phyloP scores from a whole-genome alignment of 2,113 vertebrate species.

The Cathartes aura region DNA sequence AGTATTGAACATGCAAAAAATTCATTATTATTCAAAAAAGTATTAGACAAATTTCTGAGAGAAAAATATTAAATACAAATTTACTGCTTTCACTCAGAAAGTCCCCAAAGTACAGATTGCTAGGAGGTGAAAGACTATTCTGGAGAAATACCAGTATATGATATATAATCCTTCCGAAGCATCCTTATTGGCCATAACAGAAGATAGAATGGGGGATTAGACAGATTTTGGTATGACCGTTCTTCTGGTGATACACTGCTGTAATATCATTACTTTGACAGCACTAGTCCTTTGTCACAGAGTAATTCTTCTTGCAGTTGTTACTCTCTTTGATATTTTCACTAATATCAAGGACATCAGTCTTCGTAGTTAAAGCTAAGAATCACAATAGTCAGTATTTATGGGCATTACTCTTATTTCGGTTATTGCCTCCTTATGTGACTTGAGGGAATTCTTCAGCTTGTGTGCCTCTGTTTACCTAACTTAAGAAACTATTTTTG shows the following conservation, averaged over 20 bases:
- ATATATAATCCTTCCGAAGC: conserved; percentile 2
- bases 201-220: not conserved
- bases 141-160: not conserved
- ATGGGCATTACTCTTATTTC: not conserved
- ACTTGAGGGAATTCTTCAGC: not conserved
- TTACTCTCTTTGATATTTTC: conserved; percentile 36
- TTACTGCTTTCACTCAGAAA: not conserved
- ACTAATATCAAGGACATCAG: conserved; percentile 46
- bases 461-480: not conserved
- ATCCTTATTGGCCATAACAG: conserved; percentile 24
- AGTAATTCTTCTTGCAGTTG: conserved; percentile 33
- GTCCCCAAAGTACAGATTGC: not conserved
- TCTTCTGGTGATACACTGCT: conserved; percentile 54
- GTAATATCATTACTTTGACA: conserved; percentile 58
- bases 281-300: not conserved
- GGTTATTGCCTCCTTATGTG: conserved; percentile 8
- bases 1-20: not conserved
- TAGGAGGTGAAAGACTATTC: not conserved
- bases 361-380: conserved; percentile 28
- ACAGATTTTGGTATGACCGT: not conserved
- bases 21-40: not conserved
- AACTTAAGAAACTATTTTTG: not conserved
- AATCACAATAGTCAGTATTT: conserved; percentile 42
- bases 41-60: not conserved
- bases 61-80: not conserved